phyloP scores from a whole-genome alignment of 92 coral and sea anemone genomes.

The Heteractis magnifica region DNA sequence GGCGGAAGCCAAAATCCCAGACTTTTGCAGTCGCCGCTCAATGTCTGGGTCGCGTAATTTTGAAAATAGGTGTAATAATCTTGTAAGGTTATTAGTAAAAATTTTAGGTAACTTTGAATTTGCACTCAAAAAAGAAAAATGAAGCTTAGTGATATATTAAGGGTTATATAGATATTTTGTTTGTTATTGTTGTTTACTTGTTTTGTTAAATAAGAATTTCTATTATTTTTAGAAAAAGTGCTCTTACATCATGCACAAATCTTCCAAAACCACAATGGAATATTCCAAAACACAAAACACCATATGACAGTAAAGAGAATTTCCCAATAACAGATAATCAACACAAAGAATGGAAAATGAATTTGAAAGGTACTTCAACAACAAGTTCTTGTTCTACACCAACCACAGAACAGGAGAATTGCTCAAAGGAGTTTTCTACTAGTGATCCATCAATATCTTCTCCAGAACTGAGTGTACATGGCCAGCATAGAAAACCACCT shows the following conservation, averaged over 20 bases:
- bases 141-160: too few relatives aligned
- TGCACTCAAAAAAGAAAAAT: too few relatives aligned
- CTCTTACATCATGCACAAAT: conserved; percentile 21
- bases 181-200: too few relatives aligned
- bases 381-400: neutral
- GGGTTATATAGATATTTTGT: too few relatives aligned
- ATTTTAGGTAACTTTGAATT: too few relatives aligned
- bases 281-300: neutral
- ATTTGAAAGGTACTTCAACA: neutral
- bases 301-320: neutral
- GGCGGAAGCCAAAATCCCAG: too few relatives aligned
- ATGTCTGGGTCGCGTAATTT: too few relatives aligned
- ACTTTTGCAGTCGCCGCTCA: too few relatives aligned
- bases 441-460: neutral
- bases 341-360: neutral
- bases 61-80: too few relatives aligned
- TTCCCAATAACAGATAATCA: neutral
- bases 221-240: neutral
- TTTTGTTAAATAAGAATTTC: neutral
- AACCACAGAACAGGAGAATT: neutral
- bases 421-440: neutral
- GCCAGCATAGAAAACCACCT: neutral
- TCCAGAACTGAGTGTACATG: neutral
- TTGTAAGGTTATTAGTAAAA: too few relatives aligned
- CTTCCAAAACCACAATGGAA: conserved; percentile 31